These are phyloP conservation scores for Melanostoma mellinum DNA, from an alignment of 2,888 invertebrate species.

Conservation along the genomic window DNA sequence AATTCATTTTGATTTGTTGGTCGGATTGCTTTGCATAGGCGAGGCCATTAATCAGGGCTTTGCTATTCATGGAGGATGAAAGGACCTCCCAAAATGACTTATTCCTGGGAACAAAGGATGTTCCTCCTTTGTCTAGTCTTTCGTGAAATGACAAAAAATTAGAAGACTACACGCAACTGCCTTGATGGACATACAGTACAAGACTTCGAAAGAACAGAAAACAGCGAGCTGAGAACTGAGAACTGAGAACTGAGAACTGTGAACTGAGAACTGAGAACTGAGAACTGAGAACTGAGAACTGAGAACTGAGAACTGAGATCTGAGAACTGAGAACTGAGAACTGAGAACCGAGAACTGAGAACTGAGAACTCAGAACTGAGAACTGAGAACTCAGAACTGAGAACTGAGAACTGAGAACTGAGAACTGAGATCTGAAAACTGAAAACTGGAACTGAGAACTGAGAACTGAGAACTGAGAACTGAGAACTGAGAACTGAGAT, in stretches of 20 bases:
- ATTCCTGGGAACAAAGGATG: constrained; percentile 21
- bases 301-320: constrained; percentile 1
- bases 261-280: constrained; percentile 1
- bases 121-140: constrained; percentile 16
- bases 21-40: constrained; percentile 35
- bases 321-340: not conserved
- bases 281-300: not conserved
- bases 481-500: constrained; percentile 1
- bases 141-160: constrained; percentile 22
- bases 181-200: too few relatives aligned
- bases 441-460: constrained; percentile 1
- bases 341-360: not conserved
- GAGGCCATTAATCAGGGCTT: constrained; percentile 54
- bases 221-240: not conserved
- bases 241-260: not conserved
- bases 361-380: constrained; percentile 2
- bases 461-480: constrained; percentile 1
- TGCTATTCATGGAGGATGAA: constrained; percentile 22
- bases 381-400: constrained; percentile 1
- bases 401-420: not conserved
- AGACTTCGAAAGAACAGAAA: not conserved
- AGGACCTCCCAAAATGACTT: constrained; percentile 67
- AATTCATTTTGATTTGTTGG: constrained; percentile 40
- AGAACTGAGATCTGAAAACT: not conserved
- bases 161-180: too few relatives aligned